Evolutionary conservation across 2,797 vertebrate species (phyloP).

Genomic region (Peromyscus melanophrys): DNA sequence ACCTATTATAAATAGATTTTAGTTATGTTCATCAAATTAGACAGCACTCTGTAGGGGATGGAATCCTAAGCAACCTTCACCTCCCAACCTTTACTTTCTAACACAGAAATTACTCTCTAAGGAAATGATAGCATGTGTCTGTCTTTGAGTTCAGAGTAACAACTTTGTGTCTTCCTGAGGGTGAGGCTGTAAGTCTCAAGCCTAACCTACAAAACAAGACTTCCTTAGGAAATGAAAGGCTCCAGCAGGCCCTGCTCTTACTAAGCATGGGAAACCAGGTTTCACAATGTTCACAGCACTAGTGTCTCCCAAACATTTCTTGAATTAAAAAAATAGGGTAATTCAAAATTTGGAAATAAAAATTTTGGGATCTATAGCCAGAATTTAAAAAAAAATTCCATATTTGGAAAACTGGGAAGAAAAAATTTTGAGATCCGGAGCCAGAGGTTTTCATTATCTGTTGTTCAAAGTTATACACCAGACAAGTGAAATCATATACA

Average conservation of each 20-base stretch:
- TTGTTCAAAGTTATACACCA: slow-evolving; percentile 51
- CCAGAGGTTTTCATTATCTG: slow-evolving; percentile 19
- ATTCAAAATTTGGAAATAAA: not conserved
- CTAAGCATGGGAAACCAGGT: not conserved
- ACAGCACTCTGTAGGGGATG: not conserved
- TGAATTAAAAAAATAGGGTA: not conserved
- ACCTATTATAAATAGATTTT: not conserved
- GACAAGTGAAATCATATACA: not conserved
- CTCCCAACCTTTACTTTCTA: not conserved
- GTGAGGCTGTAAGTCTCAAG: not conserved
- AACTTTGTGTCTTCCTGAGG: slow-evolving; percentile 20
- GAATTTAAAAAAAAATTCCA: not conserved
- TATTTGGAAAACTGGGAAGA: not conserved
- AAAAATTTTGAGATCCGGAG: slow-evolving; percentile 12
- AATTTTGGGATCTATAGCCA: not conserved
- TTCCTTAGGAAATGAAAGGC: slow-evolving; percentile 17
- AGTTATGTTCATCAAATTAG: slow-evolving; percentile 29
- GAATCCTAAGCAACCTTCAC: slow-evolving; percentile 19
- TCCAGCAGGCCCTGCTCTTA: not conserved
- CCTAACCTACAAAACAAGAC: not conserved
- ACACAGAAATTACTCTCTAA: slow-evolving; percentile 32
- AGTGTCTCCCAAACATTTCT: slow-evolving; percentile 19
- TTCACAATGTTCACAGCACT: slow-evolving; percentile 6
- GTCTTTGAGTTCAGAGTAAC: not conserved
- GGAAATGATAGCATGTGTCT: not conserved